These are phyloP conservation scores for Caenorhabditis sp. DNA, from an alignment of 2,888 invertebrate species.

Conservation along the genomic window DNA sequence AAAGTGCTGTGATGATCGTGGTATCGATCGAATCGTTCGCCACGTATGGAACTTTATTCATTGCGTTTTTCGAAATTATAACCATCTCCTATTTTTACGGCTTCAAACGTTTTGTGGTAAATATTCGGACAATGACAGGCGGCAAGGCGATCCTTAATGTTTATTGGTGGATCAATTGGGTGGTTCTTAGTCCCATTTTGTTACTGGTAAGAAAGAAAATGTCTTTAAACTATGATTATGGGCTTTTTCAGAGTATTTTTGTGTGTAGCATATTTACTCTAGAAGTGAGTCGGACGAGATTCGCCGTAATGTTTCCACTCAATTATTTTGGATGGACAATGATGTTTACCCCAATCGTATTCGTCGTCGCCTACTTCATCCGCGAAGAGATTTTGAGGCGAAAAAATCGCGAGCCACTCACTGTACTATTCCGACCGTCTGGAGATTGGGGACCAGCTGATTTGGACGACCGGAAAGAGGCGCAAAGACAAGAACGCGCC, in stretches of 20 bases:
- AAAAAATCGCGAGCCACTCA: conserved; percentile 35
- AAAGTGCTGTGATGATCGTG: conserved; percentile 21
- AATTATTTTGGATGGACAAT: conserved; percentile 20
- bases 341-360: conserved; percentile 18
- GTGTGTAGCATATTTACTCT: conserved; percentile 21
- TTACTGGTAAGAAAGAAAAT: neutral
- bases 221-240: neutral
- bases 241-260: conserved; percentile 11
- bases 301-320: neutral
- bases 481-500: conserved; percentile 22
- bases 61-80: conserved; percentile 27
- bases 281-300: neutral
- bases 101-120: conserved; percentile 39
- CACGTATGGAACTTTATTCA: conserved; percentile 29
- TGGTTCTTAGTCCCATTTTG: conserved; percentile 20
- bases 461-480: conserved; percentile 13
- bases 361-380: conserved; percentile 26
- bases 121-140: conserved; percentile 39
- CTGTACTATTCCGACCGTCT: conserved; percentile 29
- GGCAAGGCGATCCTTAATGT: conserved; percentile 22
- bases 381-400: conserved; percentile 23
- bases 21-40: conserved; percentile 18
- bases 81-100: conserved; percentile 39
- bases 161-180: conserved; percentile 42
- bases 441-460: conserved; percentile 41